Conservation (phyloP, 2,888 invertebrate species). For the Phanerotoma sp. region DNA sequence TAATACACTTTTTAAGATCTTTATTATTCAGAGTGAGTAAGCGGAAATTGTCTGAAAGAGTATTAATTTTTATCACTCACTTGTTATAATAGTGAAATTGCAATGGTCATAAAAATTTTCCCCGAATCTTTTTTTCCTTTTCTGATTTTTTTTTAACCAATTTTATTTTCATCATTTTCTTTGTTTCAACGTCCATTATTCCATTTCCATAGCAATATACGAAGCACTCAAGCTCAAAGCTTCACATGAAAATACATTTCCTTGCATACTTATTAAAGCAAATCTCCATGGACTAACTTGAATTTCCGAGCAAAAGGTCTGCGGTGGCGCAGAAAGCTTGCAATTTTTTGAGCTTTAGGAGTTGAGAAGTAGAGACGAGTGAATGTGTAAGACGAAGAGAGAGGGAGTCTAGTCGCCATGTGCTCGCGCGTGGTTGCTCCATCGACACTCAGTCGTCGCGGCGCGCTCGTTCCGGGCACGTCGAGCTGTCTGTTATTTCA, state of each 20-base stretch:
- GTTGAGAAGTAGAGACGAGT: background rate
- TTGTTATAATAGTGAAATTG: background rate
- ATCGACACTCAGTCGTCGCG: constrained; percentile 52
- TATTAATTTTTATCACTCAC: background rate
- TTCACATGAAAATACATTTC: background rate
- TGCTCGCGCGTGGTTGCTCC: constrained; percentile 50
- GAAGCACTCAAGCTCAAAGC: background rate
- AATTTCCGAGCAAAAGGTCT: background rate
- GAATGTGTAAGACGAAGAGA: background rate
- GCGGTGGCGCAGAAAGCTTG: background rate
- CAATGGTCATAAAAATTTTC: background rate
- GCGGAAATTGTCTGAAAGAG: background rate
- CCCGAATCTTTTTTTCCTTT: background rate
- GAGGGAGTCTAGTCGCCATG: constrained; percentile 42
- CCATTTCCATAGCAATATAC: background rate
- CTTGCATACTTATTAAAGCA: background rate
- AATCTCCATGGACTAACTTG: background rate
- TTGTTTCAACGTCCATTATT: background rate
- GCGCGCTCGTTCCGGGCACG: constrained; percentile 49
- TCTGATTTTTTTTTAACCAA: constrained; percentile 1
- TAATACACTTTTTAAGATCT: too few species aligned
- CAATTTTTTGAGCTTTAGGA: background rate
- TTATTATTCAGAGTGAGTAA: too few species aligned
- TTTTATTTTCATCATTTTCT: background rate
- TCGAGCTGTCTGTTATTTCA: constrained; percentile 23